Base-by-base conservation (phyloP, 2,888 invertebrate species). In the Agonum fuliginosum region DNA sequence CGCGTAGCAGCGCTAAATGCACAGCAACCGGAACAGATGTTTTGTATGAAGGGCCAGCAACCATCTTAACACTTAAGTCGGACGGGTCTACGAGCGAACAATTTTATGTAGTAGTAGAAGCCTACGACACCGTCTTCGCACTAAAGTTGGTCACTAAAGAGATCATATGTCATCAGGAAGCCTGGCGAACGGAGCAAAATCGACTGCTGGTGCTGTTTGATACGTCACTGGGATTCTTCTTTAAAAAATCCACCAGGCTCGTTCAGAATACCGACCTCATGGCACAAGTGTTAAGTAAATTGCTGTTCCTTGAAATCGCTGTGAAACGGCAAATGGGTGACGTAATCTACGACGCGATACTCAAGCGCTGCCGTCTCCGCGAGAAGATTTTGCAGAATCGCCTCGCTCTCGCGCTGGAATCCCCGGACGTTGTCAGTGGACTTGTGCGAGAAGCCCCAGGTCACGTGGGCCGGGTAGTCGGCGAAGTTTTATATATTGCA, bases 191-290 rank as follows among this genome's bases (percentile, higher is more conserved):
- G 3, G 74, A 74, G 19, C 62, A 62, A 20, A 74, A 65, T 14
- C 34, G 73, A 6, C 37, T 73, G 17, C n/a, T 58, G n/a, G 43
- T 73, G 5, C 58, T 73, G 3, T 73, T 73, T 14, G 73, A 73
- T 6, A 34, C 34, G 3, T 37, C 72, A 3, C 37, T 73, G 5
- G 54, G 30, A 6, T 67, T 69, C 41, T 69, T n/a, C 43, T 69
- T 20, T 4, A n/a, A 20, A 8, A 48, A 69, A 27, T 58, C 43
- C 2, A 4, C 12, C 12, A 67, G 30, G 6, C 4, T 76, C 10
- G 17, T n/a, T n/a, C 76, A 76, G 46, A 76, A 48, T 20, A 67
- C 69, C 1, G 67, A 76, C 37, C 6, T 76, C n/a, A 67, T 67
- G 69, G 67, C 27, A n/a, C 37, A 76, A 27, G 67, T 69, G 5